Evolutionary conservation across 2,797 vertebrate species (phyloP).

Genomic region (Clarias laeviceps): DNA sequence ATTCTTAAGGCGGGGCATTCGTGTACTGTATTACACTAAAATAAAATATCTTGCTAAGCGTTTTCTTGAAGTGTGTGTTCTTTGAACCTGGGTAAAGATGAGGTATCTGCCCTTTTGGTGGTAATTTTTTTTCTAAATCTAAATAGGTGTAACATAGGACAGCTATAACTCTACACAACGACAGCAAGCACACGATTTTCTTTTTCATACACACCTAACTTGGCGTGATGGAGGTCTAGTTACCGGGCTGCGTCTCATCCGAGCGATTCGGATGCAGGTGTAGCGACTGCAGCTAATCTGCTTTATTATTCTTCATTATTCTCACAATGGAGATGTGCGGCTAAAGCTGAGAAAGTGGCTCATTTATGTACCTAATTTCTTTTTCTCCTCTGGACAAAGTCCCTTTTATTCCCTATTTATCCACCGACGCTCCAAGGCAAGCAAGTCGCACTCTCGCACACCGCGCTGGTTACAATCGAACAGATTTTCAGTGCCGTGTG

Average conservation of each 20-base stretch:
- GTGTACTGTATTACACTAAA: background rate
- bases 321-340: conserved; percentile 26
- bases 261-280: conserved; percentile 31
- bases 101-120: background rate
- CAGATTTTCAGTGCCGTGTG: conserved; percentile 39
- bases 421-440: background rate
- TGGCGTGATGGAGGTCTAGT: background rate
- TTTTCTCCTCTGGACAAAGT: background rate
- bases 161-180: too few species aligned
- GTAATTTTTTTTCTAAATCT: background rate
- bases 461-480: conserved; percentile 21
- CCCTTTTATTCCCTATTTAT: conserved; percentile 11
- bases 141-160: background rate
- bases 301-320: conserved; percentile 56
- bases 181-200: background rate
- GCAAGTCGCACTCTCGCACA: background rate
- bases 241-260: background rate
- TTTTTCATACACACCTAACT: background rate
- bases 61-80: background rate
- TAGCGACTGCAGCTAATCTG: conserved; percentile 39
- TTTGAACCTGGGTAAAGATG: background rate
- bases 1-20: too few species aligned
- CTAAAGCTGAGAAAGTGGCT: conserved; percentile 34
- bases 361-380: conserved; percentile 39
- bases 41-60: background rate